Base-by-base conservation (phyloP, 2,113 vertebrate genomes). In the Lamprotornis superbus region DNA sequence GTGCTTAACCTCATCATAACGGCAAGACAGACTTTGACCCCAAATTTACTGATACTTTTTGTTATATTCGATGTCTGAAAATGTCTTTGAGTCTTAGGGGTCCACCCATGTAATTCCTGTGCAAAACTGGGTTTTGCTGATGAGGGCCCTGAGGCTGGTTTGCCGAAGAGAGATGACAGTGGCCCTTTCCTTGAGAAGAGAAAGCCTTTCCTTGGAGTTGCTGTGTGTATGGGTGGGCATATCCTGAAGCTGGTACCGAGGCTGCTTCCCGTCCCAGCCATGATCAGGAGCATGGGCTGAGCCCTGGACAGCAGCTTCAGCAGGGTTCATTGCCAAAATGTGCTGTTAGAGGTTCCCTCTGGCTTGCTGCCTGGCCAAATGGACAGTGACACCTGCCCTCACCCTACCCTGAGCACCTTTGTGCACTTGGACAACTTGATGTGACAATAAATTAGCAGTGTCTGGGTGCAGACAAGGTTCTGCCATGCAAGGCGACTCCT, bases 211-310 rank as follows among this genome's bases (percentile, higher is more conserved):
- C 7, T 20, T 35, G 85, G 63, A 68, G 33, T 30, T 73, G 21
- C 37, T 31, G 23, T 47, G 55, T 53, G 5, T 42, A 2, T 5
- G 71, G 47, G 13, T 44, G 15, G 35, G 18, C 76, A 68, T 9
- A 5, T 44, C 44, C 44, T 24, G 12, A 44, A 63, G 42, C 50
- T 42, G 31, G 7, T 50, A 10, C 11, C 0, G 0, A n/a, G 31
- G 37, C 64, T 75, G 40, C 30, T 56, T 59, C 6, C 0, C 7
- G 21, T 86, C 52, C 63, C 4, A 0, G 0, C 33, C 18, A 11
- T 0, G 0, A 7, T 74, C 5, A 2, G 35, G 28, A 64, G 15
- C 9, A 2, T 15, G 42, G 63, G 25, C 42, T 40, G 55, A 81
- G 35, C 24, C 37, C 73, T 80, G 71, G 71, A 35, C 85, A 78